Evolutionary conservation across 2,113 vertebrate species (phyloP).

Genomic region (Hiodon alosoides): DNA sequence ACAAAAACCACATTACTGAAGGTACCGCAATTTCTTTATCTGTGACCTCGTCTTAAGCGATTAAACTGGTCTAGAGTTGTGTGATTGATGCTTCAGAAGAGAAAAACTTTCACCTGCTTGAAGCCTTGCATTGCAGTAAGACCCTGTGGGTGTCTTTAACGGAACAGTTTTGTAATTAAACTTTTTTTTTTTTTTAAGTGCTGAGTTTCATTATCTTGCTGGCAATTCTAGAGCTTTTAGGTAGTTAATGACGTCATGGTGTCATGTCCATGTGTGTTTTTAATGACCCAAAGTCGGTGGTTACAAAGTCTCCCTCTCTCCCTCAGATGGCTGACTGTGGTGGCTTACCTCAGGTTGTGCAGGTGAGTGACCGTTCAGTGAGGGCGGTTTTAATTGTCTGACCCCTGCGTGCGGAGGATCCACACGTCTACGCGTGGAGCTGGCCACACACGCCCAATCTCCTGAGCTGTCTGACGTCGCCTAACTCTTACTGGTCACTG

Average conservation of each 20-base stretch:
- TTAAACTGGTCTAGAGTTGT: too few relatives aligned
- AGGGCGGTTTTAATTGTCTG: not conserved
- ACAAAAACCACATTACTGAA: slow-evolving; percentile 89
- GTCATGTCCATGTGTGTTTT: not conserved
- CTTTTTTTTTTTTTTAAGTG: too few relatives aligned
- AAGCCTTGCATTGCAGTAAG: too few relatives aligned
- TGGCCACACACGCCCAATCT: not conserved
- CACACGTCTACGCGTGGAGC: not conserved
- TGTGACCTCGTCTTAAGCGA: not conserved
- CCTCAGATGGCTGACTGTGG: slow-evolving; percentile 94
- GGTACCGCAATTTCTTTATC: slow-evolving; percentile 52
- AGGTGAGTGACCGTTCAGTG: slow-evolving; percentile 64
- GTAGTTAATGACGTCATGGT: not conserved
- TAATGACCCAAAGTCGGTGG: too few relatives aligned
- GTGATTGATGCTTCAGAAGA: too few relatives aligned
- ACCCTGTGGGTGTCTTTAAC: too few relatives aligned
- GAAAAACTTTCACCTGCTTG: too few relatives aligned
- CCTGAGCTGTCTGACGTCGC: not conserved
- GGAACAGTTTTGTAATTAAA: too few relatives aligned
- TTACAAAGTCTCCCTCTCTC: slow-evolving; percentile 28
- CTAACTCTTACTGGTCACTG: too few relatives aligned
- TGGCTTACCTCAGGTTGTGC: slow-evolving; percentile 90
- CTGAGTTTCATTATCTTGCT: too few relatives aligned
- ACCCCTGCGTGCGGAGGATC: not conserved
- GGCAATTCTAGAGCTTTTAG: not conserved